Percentiles rank a stretch among this genome's conserved stretches.
These are phyloP conservation scores for Camelus dromedarius DNA, from an alignment of 2,113 vertebrate species.

Conservation along the genomic window DNA sequence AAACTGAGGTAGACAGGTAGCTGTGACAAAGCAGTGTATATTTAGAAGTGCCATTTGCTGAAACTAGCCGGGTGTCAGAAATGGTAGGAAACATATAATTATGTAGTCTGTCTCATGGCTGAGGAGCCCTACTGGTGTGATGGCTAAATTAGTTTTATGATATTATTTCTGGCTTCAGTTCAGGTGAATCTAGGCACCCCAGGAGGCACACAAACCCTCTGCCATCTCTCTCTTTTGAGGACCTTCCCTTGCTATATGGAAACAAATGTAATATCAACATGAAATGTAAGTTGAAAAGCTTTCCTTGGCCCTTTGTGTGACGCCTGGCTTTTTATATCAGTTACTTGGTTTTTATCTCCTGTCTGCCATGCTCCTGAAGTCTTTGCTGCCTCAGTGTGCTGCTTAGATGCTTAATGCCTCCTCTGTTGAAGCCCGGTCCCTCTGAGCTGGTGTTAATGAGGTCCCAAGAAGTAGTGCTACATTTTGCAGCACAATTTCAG, in stretches of 20 bases:
- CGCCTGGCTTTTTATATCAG: conserved; percentile 33
- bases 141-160: conserved; percentile 70
- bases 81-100: conserved; percentile 60
- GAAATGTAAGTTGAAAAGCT: conserved; percentile 59
- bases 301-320: conserved; percentile 11
- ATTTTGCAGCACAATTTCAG: conserved; percentile 21
- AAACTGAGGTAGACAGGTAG: conserved; percentile 37
- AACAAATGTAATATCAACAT: conserved; percentile 60
- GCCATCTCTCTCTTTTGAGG: background rate
- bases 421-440: conserved; percentile 23
- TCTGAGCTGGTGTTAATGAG: conserved; percentile 64
- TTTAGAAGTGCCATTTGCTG: conserved; percentile 62
- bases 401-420: conserved; percentile 48
- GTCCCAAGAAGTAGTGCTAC: background rate
- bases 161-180: conserved; percentile 69
- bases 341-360: conserved; percentile 56
- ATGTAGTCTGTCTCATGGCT: conserved; percentile 47
- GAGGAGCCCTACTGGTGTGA: conserved; percentile 58
- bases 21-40: conserved; percentile 39
- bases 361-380: conserved; percentile 17
- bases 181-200: conserved; percentile 20
- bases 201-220: conserved; percentile 45
- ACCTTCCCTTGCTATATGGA: background rate
- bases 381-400: conserved; percentile 15
- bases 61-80: conserved; percentile 60